Conservation (phyloP, 2,797 vertebrate species). For the Luscinia megarhynchos region DNA sequence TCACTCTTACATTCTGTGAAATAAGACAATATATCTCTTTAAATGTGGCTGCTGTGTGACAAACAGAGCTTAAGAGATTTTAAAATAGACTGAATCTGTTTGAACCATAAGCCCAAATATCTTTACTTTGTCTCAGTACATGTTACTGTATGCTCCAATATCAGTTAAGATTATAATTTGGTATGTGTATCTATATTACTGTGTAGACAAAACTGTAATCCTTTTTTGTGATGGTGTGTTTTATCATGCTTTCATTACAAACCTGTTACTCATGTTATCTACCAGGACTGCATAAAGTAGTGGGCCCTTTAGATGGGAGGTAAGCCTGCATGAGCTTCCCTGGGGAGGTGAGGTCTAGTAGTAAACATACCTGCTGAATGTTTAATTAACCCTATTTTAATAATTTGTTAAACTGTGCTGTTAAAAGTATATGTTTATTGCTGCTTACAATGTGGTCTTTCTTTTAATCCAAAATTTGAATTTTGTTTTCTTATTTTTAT, state of each 20-base stretch:
- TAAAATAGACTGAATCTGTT: background rate
- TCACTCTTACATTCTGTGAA: background rate
- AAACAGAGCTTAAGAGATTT: background rate
- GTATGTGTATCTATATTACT: background rate
- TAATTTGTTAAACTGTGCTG: background rate
- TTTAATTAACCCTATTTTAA: background rate
- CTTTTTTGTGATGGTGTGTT: background rate
- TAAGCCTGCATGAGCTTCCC: background rate
- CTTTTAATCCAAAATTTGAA: background rate
- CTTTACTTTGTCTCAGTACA: background rate
- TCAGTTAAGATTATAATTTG: background rate
- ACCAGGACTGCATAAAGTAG: background rate
- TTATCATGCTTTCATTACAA: background rate
- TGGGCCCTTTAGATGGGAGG: background rate
- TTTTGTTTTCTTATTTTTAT: slow-evolving; percentile 28
- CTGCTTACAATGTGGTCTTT: background rate
- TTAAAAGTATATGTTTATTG: background rate
- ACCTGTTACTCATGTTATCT: background rate
- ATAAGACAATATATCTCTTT: background rate
- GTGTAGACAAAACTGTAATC: background rate
- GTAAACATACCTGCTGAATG: background rate
- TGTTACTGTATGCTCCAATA: background rate
- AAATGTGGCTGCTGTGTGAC: background rate
- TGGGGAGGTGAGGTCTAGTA: background rate
- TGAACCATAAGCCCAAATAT: background rate